A percentile compares a stretch with the other conserved stretches of the same genome.
Conservation (phyloP, 2,888 invertebrate genomes). For the Drosophila barbarae region DNA sequence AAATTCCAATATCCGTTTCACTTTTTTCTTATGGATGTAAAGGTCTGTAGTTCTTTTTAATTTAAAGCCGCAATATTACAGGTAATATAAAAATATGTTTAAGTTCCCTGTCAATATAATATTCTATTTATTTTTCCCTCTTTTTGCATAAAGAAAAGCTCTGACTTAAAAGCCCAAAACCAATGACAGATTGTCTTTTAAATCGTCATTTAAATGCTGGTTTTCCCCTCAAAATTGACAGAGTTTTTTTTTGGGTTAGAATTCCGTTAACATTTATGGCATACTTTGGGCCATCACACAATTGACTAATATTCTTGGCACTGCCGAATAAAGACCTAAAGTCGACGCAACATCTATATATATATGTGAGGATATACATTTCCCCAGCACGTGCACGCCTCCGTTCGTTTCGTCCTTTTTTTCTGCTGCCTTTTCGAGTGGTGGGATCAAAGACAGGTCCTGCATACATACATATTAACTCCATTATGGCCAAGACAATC, state of each 20-base stretch:
- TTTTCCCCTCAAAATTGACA: not conserved
- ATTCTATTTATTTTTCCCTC: not conserved
- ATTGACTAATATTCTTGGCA: constrained; percentile 30
- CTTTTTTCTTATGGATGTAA: not conserved
- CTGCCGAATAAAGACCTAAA: constrained; percentile 26
- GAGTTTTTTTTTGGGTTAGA: constrained; percentile 11
- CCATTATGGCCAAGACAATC: constrained; percentile 67
- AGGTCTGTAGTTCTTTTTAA: not conserved
- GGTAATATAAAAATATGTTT: not conserved
- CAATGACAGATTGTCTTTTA: constrained; percentile 13
- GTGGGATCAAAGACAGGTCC: constrained; percentile 63
- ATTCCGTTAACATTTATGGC: constrained; percentile 15
- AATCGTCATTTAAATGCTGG: constrained; percentile 12
- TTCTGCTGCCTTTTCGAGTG: constrained; percentile 26
- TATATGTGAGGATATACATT: constrained; percentile 5
- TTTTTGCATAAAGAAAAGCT: not conserved
- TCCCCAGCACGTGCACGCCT: constrained; percentile 27
- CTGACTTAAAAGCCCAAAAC: not conserved
- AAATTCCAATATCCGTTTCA: constrained; percentile 21
- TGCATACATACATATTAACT: constrained; percentile 59
- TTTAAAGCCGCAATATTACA: not conserved
- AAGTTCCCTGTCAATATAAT: not conserved
- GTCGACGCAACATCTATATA: constrained; percentile 11
- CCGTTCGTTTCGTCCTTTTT: constrained; percentile 16
- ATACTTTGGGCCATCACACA: constrained; percentile 13